Conservation (phyloP, 1,140 invertebrate genomes). For the Diorhabda sublineata region DNA sequence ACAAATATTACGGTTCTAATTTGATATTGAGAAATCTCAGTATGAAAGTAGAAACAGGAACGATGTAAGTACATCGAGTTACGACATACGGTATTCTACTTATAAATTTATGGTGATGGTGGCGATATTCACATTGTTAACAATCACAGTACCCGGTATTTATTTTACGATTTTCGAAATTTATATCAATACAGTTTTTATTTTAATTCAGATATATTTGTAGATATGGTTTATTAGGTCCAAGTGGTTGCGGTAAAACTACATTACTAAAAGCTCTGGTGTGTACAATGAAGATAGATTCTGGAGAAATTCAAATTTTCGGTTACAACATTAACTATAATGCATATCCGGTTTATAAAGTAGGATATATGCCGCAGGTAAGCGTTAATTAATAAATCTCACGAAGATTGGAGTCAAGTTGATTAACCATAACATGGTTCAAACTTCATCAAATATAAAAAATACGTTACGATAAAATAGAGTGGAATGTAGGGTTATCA, state of each 20-base stretch:
- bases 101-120: no score
- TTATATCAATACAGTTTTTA: no score
- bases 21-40: neutral
- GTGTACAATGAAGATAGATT: slow-evolving; percentile 67
- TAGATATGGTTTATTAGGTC: slow-evolving; percentile 82
- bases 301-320: slow-evolving; percentile 72
- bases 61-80: neutral
- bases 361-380: slow-evolving; percentile 81
- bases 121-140: no score
- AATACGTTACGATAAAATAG: no score
- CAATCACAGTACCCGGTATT: no score
- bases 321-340: slow-evolving; percentile 71
- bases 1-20: neutral
- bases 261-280: slow-evolving; percentile 83
- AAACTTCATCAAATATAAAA: no score
- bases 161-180: no score
- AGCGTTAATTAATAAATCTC: slow-evolving; percentile 12
- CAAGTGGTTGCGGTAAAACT: slow-evolving; percentile 80
- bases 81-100: no score
- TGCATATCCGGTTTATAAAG: slow-evolving; percentile 69
- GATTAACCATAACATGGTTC: no score
- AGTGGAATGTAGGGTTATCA: no score
- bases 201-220: neutral
- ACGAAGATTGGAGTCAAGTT: no score
- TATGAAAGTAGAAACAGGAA: slow-evolving; percentile 4